Base-by-base conservation (phyloP, 2,888 invertebrate species). In the Agonopterix subpropinquella region DNA sequence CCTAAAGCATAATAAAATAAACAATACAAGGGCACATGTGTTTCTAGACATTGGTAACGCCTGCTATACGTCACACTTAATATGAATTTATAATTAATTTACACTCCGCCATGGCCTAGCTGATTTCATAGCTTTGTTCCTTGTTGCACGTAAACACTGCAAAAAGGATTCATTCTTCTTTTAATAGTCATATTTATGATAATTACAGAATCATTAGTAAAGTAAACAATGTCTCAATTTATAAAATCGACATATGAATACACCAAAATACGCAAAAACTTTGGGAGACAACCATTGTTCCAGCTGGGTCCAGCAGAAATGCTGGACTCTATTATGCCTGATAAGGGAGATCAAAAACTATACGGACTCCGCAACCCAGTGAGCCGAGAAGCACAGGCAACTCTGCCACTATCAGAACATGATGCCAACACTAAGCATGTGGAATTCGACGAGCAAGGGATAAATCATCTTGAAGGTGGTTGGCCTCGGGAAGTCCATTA, bases 401-500 rank as follows among this genome's bases (percentile, higher is more conserved):
- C 82, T 39, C 71, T 80, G 54, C 70, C 77, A 36, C 83, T 82
- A 64, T 81, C 90, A 36, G 73, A 75, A 58, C 86, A 90, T 55
- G 86, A 90, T 61, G 85, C 91, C 28, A 94, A 94, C 67, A 94
- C 94, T 48, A 70, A 74, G 51, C 89, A 89, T 57, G 86, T 91
- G 53, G 89, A 89, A 60, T 90, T 89, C 62, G 86, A 82, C 49
- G 82, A 85, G n/a, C 87, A 88, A 53, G 93, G 93, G 8, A 90
- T 95, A 69, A 90, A 91, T 59, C 96, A 96, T 71, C 86, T 84
- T 10, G 96, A 96, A 77, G 96, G 96, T 52, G 96, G 95, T 11
- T 96, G 96, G 96, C 95, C 96, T 1, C 92, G 92, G 64, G 96
- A 96, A 57, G 83, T 93, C 8, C 91, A 91, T 55, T 73, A 82